Percentiles rank a stretch among this genome's conserved stretches.
Conservation (phyloP, 2,113 vertebrate genomes). For the Nothoprocta pentlandii region DNA sequence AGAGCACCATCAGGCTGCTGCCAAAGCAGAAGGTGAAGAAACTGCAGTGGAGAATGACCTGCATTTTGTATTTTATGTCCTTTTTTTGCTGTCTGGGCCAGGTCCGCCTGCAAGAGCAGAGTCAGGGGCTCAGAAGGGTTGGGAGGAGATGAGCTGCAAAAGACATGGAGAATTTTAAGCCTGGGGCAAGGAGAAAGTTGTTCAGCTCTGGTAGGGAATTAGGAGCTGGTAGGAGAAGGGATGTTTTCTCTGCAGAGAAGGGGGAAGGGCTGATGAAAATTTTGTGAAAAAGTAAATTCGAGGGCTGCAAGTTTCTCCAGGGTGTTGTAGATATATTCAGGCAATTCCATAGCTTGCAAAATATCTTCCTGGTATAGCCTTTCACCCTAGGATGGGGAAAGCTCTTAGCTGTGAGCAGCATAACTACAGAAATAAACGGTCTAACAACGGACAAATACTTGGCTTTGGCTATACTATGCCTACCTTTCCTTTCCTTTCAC, state of each 20-base stretch:
- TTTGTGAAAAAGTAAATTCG: neutral
- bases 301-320: neutral
- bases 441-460: neutral
- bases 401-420: neutral
- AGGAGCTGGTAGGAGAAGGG: neutral
- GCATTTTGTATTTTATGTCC: neutral
- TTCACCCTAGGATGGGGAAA: neutral
- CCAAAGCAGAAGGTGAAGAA: conserved; percentile 31
- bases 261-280: neutral
- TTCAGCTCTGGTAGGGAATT: neutral
- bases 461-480: neutral
- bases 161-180: neutral
- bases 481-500: neutral
- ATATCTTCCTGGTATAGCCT: neutral
- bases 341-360: neutral
- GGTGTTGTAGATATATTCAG: neutral
- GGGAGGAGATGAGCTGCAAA: neutral
- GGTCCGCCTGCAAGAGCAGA: neutral
- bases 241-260: neutral
- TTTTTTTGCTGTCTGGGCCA: neutral
- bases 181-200: neutral
- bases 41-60: conserved; percentile 11
- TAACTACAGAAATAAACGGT: neutral
- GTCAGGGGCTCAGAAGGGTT: neutral
- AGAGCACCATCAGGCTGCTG: neutral